Percentiles rank a stretch among this genome's conserved stretches.
Conservation (phyloP, 2,888 invertebrate genomes). For the Rotaria macrura region DNA sequence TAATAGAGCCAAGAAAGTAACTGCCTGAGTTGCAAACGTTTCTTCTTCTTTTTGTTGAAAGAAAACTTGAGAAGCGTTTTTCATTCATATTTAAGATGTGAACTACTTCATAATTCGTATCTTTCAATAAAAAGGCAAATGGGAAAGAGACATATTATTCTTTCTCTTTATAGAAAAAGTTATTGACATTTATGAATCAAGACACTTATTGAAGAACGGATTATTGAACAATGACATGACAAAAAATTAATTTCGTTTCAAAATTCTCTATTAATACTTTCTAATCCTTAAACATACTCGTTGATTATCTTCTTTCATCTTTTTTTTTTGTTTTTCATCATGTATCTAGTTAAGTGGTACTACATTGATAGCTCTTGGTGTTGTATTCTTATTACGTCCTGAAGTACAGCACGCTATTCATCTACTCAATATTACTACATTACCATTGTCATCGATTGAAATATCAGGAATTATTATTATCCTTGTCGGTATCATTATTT, state of each 20-base stretch:
- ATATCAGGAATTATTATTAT: background rate
- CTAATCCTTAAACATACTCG: background rate
- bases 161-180: background rate
- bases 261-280: background rate
- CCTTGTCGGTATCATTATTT: background rate
- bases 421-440: background rate
- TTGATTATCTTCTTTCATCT: background rate
- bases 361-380: background rate
- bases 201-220: background rate
- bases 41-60: no score
- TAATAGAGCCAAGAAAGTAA: background rate
- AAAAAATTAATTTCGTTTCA: background rate
- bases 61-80: background rate
- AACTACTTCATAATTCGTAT: background rate
- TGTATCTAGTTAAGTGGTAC: slow-evolving; percentile 1
- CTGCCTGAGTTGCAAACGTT: no score
- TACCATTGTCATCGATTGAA: background rate
- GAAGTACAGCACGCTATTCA: background rate
- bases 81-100: background rate
- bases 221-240: background rate
- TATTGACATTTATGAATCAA: background rate
- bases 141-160: background rate
- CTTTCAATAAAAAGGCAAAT: background rate
- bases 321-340: background rate
- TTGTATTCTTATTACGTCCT: background rate